phyloP scores from a whole-genome alignment of 1,140 invertebrate species.

The Drosophila subobscura region DNA sequence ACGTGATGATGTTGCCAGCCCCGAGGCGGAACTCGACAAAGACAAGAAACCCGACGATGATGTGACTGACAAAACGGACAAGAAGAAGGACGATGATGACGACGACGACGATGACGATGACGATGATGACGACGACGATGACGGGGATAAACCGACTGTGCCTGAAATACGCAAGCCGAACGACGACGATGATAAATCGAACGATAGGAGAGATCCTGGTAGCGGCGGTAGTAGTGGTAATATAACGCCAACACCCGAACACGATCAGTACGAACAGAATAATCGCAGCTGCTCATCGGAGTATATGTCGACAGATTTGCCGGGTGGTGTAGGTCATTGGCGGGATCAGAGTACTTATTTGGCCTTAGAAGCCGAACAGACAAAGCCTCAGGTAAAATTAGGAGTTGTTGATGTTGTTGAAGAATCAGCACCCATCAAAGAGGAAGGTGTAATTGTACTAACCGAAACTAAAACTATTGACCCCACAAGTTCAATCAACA shows the following conservation, averaged over 20 bases:
- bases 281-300: conserved; percentile 85
- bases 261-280: conserved; percentile 77
- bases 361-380: conserved; percentile 74
- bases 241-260: conserved; percentile 84
- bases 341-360: conserved; percentile 92
- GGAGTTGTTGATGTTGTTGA: conserved; percentile 12
- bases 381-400: conserved; percentile 55
- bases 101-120: conserved; percentile 83
- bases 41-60: conserved; percentile 69
- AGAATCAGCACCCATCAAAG: conserved; percentile 31
- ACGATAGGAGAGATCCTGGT: conserved; percentile 86
- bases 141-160: conserved; percentile 72
- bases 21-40: conserved; percentile 60
- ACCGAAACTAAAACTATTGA: conserved; percentile 56
- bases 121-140: conserved; percentile 78
- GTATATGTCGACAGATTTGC: conserved; percentile 89
- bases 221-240: conserved; percentile 86
- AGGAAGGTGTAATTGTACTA: conserved; percentile 48
- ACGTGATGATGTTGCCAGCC: conserved; percentile 41
- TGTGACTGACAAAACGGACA: conserved; percentile 42
- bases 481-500: conserved; percentile 10
- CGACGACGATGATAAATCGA: conserved; percentile 84
- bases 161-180: conserved; percentile 80
- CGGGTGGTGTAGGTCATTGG: conserved; percentile 92
- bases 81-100: conserved; percentile 71